Conservation (phyloP, 2,888 invertebrate species). For the Gymnosoma rotundatum region DNA sequence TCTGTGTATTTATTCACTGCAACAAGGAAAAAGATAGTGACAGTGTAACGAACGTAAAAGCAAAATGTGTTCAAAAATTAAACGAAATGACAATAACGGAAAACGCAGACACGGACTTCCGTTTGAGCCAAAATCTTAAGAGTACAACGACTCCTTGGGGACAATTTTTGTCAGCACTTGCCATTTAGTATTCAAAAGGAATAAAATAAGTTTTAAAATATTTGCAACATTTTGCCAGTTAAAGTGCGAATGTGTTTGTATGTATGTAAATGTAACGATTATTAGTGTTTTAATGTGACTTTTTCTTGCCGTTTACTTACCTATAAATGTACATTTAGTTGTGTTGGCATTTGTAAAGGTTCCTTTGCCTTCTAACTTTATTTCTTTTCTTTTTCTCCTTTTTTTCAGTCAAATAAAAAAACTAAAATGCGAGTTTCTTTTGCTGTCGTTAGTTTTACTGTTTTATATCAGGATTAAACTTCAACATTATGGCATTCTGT, state of each 20-base stretch:
- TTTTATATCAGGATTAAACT: constrained; percentile 48
- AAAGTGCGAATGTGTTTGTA: constrained; percentile 16
- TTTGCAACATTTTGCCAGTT: constrained; percentile 62
- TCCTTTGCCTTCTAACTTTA: constrained; percentile 20
- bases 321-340: constrained; percentile 47
- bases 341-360: constrained; percentile 6
- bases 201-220: constrained; percentile 46
- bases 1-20: constrained; percentile 30
- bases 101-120: constrained; percentile 71
- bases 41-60: constrained; percentile 2
- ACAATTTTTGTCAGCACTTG: constrained; percentile 70
- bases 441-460: constrained; percentile 23
- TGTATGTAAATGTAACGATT: not conserved
- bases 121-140: constrained; percentile 68
- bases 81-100: constrained; percentile 69
- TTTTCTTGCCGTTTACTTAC: constrained; percentile 45
- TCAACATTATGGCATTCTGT: constrained; percentile 34
- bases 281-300: constrained; percentile 53
- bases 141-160: constrained; percentile 70
- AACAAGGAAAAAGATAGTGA: constrained; percentile 33
- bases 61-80: constrained; percentile 61
- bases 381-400: constrained; percentile 2
- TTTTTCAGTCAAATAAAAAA: constrained; percentile 40
- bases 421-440: constrained; percentile 36
- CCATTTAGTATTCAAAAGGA: constrained; percentile 60